phyloP scores from a whole-genome alignment of 2,888 invertebrate genomes.

The Tyria jacobaeae region DNA sequence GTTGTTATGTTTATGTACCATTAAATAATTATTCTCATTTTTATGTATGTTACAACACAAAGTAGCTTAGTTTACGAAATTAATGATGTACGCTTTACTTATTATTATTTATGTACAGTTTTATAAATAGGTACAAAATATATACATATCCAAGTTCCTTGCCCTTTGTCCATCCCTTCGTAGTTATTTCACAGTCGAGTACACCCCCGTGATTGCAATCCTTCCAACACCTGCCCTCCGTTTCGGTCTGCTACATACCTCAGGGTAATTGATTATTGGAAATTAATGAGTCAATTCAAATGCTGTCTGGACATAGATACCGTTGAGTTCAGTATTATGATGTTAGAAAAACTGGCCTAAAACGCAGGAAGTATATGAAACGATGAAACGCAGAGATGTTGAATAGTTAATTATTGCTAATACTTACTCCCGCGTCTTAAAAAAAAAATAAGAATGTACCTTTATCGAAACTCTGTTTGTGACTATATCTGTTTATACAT shows the following conservation, averaged over 20 bases:
- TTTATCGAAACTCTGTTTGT: too few species aligned
- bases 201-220: conserved; percentile 54
- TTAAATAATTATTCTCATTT: too few species aligned
- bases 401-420: too few species aligned
- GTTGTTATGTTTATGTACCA: too few species aligned
- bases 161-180: conserved; percentile 41
- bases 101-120: too few species aligned
- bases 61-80: too few species aligned
- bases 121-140: neutral
- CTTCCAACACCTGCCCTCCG: conserved; percentile 57
- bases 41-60: too few species aligned
- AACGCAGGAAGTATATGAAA: neutral
- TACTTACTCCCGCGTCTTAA: too few species aligned
- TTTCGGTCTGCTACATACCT: conserved; percentile 41
- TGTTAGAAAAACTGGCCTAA: conserved; percentile 5
- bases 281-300: conserved; percentile 31
- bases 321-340: conserved; percentile 22
- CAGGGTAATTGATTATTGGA: conserved; percentile 44
- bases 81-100: too few species aligned
- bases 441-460: too few species aligned
- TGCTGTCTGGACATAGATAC: conserved; percentile 16
- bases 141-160: conserved; percentile 36
- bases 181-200: conserved; percentile 65
- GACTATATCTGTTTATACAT: too few species aligned
- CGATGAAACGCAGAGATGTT: neutral